Percentiles rank a stretch among this genome's conserved stretches.
These are phyloP conservation scores for Panonychus citri DNA, from an alignment of 1,140 invertebrate genomes.

Conservation along the genomic window DNA sequence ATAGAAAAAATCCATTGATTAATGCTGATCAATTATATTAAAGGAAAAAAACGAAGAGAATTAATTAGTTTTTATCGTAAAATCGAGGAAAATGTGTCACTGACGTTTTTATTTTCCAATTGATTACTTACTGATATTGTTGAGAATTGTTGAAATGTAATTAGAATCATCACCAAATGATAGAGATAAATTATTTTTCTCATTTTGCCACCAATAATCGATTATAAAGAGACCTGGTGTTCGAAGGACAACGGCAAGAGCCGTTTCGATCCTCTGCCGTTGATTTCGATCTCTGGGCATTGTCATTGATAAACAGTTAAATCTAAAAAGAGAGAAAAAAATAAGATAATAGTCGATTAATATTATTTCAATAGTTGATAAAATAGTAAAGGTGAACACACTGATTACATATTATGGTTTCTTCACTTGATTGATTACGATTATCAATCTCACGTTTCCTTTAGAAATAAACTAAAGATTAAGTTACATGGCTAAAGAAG, in stretches of 20 bases:
- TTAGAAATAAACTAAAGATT: too few species aligned
- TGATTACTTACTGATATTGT: constrained; percentile 19
- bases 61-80: background rate
- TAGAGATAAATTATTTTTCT: constrained; percentile 19
- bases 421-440: too few species aligned
- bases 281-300: background rate
- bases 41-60: background rate
- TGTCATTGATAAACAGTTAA: too few species aligned
- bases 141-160: constrained; percentile 11
- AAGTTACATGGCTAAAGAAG: too few species aligned
- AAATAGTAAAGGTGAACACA: too few species aligned
- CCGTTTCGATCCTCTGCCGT: constrained; percentile 19
- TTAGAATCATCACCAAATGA: background rate
- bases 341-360: too few species aligned
- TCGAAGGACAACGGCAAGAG: constrained; percentile 26
- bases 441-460: too few species aligned
- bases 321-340: too few species aligned
- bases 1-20: constrained; percentile 25
- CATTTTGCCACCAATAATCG: constrained; percentile 28
- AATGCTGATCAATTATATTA: constrained; percentile 24
- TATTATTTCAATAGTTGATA: too few species aligned
- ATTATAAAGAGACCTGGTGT: constrained; percentile 29
- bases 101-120: background rate
- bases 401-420: too few species aligned
- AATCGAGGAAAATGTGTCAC: too few species aligned